Evolutionary conservation across 2,797 vertebrate species (phyloP).

Genomic region (Pelochelys cantorii): DNA sequence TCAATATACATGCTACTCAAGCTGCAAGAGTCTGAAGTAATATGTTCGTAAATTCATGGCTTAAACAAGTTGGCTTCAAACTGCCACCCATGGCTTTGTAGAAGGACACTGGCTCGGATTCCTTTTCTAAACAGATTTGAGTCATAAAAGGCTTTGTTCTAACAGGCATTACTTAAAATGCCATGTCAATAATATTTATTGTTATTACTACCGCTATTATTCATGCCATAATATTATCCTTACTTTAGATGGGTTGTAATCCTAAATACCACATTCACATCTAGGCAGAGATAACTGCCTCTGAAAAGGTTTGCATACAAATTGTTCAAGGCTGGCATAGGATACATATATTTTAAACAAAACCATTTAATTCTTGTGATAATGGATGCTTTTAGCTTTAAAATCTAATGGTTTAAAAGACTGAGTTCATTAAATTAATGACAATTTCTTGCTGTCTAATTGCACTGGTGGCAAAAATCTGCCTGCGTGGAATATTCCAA

Average conservation of each 20-base stretch:
- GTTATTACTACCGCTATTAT: conserved; percentile 38
- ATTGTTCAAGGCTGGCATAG: conserved; percentile 39
- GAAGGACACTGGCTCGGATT: conserved; percentile 26
- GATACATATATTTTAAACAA: conserved; percentile 53
- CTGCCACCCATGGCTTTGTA: conserved; percentile 33
- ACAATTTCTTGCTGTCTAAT: conserved; percentile 68
- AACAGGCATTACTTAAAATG: conserved; percentile 35
- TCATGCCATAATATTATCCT: conserved; percentile 32
- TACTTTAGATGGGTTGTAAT: conserved; percentile 43
- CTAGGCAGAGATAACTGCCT: conserved; percentile 46
- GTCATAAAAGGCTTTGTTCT: conserved; percentile 41
- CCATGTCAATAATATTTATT: conserved; percentile 47
- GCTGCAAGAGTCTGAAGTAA: conserved; percentile 44
- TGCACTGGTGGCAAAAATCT: conserved; percentile 54
- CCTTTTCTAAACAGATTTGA: conserved; percentile 46
- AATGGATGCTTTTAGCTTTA: conserved; percentile 54
- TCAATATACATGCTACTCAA: conserved; percentile 59
- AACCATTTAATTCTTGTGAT: conserved; percentile 52
- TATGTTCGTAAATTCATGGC: conserved; percentile 24
- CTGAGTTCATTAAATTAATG: conserved; percentile 76
- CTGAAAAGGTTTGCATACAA: conserved; percentile 48
- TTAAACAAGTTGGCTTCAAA: conserved; percentile 60
- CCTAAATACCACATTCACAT: conserved; percentile 8
- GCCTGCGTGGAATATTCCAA: conserved; percentile 49
- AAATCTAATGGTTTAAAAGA: conserved; percentile 68